Percentiles rank a stretch among this genome's conserved stretches.
These are phyloP conservation scores for Indicator indicator DNA, from an alignment of 2,113 vertebrate genomes.

Conservation along the genomic window DNA sequence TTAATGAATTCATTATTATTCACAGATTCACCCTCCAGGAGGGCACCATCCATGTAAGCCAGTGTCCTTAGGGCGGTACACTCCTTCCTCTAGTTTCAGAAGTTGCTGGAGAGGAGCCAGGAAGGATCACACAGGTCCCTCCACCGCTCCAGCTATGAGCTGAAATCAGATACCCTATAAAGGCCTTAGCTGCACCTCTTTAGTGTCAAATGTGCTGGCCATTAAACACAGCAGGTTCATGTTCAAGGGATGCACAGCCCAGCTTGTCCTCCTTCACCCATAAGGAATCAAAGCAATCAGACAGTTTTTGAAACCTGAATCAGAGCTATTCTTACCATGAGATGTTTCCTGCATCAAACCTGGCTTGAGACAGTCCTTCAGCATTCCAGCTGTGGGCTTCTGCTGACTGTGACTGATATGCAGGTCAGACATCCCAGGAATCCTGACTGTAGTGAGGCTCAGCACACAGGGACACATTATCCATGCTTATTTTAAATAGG, in stretches of 20 bases:
- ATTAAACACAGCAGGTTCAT: neutral
- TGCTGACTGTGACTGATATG: neutral
- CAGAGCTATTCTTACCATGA: neutral
- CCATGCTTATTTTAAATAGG: rapidly evolving
- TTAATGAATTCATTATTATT: constrained; percentile 66
- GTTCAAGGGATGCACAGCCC: neutral
- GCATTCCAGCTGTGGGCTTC: neutral
- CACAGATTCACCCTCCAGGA: constrained; percentile 23
- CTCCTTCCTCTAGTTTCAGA: neutral
- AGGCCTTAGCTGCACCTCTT: neutral
- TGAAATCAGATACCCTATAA: neutral
- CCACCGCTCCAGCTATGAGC: neutral
- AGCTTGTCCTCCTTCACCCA: neutral
- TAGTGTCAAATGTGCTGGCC: neutral
- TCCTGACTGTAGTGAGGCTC: neutral
- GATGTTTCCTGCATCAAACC: neutral
- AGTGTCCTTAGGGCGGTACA: neutral
- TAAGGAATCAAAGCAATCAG: neutral
- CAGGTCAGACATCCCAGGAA: neutral
- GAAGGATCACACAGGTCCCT: neutral
- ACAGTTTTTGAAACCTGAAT: neutral
- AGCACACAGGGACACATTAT: neutral
- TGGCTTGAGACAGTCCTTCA: neutral
- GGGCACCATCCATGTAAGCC: neutral
- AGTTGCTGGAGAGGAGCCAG: constrained; percentile 25